Base-by-base conservation (phyloP, 2,113 vertebrate genomes). In the Eira barbara region DNA sequence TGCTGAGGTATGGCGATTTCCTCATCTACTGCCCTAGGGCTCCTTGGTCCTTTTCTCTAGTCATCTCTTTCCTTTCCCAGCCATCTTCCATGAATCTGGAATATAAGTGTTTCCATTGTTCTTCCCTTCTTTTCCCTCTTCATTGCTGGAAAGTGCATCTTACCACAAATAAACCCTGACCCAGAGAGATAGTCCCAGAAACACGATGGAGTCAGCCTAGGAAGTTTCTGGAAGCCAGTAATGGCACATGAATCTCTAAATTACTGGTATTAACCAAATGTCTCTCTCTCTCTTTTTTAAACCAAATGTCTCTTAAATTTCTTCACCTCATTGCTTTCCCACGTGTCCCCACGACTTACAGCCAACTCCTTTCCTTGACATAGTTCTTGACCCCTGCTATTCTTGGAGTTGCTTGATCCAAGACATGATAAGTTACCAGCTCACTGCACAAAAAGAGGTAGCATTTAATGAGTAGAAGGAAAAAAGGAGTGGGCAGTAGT, bases 161-260 rank as follows among this genome's bases (percentile, higher is more conserved):
- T 65, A 82, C 27, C 74, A 71, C 45, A 89, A 89, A 81, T 61
- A 89, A 85, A 93, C 36, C 45, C 47, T 39, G 47, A 84, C 45
- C 3, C 23, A 86, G 25, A 93, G 55, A 45, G 80, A 82, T 39
- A 71, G 25, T 81, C 65, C 71, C 89, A 91, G 92, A 96, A 94
- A 96, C 65, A 78, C 0, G 2, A 74, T 85, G 71, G 94, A 88
- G 71, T 96, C 81, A 85, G 9, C 49, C 63, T 31, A 10, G 34
- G 49, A 91, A 85, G 23, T 81, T 94, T 94, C 73, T 82, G 91
- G 81, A 95, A 95, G 49, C 42, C 47, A 91, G 27, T 31, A 79
- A 84, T 20, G 14, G 65, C 49, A 84, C 83, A 45, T 80, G 63
- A 91, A 84, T 71, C 74, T 94, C 69, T 85, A 94, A 81, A 87